Evolutionary conservation across 2,888 invertebrate species (phyloP).

Genomic region (Drosophila leonis): DNA sequence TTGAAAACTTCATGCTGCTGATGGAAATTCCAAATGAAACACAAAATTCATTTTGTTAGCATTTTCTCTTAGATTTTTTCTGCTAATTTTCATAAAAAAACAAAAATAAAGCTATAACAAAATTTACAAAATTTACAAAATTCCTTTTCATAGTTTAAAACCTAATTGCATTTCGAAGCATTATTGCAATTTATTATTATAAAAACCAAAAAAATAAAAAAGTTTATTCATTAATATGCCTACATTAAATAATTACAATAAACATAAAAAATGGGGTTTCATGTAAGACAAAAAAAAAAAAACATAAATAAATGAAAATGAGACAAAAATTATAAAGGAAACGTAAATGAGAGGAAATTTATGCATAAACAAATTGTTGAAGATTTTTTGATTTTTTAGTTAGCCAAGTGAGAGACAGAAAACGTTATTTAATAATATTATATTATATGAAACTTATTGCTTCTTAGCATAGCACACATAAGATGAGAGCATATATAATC

Average conservation of each 20-base stretch:
- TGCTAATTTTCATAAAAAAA: slow-evolving; percentile 18
- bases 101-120: slow-evolving; percentile 31
- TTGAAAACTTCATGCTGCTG: slow-evolving; percentile 62
- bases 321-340: slow-evolving; percentile 24
- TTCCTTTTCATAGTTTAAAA: slow-evolving; percentile 62
- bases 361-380: slow-evolving; percentile 50
- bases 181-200: slow-evolving; percentile 54
- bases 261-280: slow-evolving; percentile 76
- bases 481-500: background rate
- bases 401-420: slow-evolving; percentile 53
- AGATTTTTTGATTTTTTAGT: slow-evolving; percentile 67
- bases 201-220: slow-evolving; percentile 39
- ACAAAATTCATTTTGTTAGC: slow-evolving; percentile 63
- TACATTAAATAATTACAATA: slow-evolving; percentile 72
- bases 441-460: slow-evolving; percentile 67
- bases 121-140: slow-evolving; percentile 42
- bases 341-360: slow-evolving; percentile 26
- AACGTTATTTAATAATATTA: slow-evolving; percentile 56
- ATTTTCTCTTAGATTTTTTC: slow-evolving; percentile 58
- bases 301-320: slow-evolving; percentile 27
- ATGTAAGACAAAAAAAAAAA: slow-evolving; percentile 58
- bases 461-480: slow-evolving; percentile 62
- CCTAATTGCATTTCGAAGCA: slow-evolving; percentile 70
- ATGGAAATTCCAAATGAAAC: slow-evolving; percentile 34
- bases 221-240: slow-evolving; percentile 68